Evolutionary conservation across 2,888 invertebrate genomes (phyloP), one percentile per base, ranked within the genome.

Genomic region (Gandaritis pyraliata): DNA sequence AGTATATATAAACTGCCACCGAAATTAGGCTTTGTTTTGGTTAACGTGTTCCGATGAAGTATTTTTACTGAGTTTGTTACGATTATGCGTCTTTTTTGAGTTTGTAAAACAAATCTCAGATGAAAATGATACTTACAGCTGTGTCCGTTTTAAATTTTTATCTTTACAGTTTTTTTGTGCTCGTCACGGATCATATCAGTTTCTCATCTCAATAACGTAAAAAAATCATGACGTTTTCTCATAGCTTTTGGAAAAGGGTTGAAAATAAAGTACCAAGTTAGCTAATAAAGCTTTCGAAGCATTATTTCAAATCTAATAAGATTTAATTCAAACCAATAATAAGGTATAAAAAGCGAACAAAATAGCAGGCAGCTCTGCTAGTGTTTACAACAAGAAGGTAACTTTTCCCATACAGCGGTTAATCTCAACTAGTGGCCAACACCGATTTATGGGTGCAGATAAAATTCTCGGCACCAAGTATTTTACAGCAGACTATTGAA

Each of bases 1-100:
- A 69, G 71, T 74, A 52, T 63, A 63, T 51, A 63, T 63, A 63
- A 63, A 63, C 63, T 63, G 58, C 55, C 51, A 43, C 43, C 61
- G 64, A 68, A 72, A 75, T 71, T 68, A 62, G 69, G 61, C 66
- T 61, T 65, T 63, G 61, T 65, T 62, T 56, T 13, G 59, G 65
- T 59, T 70, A 69, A 64, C 41, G 61, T 48, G 56, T 62, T 64
- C 61, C 64, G 60, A 67, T 69, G 61, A 23, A 48, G 49, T 53
- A 57, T 59, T 59, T 59, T 59, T 59, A 64, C 61, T 55, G 18
- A 18, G 54, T 46, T 64, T 58, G 53, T 59, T 63, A 59, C 54
- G 54, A 47, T 63, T 58, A 55, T 54, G 57, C 13, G 38, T 57
- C 61, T 63, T 63, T 61, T 62, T 58, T 46, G 16, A 41, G 33